Evolutionary conservation across 2,888 invertebrate species (phyloP).

Genomic region (Eupithecia insigniata): DNA sequence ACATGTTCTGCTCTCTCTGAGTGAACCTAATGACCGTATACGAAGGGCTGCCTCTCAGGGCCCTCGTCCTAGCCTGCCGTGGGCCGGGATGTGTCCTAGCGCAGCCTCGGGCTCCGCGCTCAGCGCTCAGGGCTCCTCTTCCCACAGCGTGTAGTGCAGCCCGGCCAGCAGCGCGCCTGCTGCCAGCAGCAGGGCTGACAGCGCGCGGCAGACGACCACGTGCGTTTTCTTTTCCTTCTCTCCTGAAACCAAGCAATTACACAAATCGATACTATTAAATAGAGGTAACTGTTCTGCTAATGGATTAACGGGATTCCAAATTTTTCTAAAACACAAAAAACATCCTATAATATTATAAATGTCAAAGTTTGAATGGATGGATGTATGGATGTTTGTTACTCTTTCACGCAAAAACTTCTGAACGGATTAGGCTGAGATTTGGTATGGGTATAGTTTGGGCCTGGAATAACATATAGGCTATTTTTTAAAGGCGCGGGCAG

Average conservation of each 20-base stretch:
- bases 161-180: slow-evolving; percentile 51
- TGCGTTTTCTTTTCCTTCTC: slow-evolving; percentile 61
- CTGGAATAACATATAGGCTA: too few relatives aligned
- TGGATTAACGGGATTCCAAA: neutral
- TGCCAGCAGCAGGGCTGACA: slow-evolving; percentile 57
- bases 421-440: too few relatives aligned
- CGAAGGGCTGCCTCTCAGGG: neutral
- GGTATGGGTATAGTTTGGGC: too few relatives aligned
- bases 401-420: too few relatives aligned
- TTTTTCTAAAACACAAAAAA: too few relatives aligned
- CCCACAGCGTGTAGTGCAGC: slow-evolving; percentile 51
- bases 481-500: too few relatives aligned
- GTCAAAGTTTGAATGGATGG: too few relatives aligned
- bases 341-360: too few relatives aligned
- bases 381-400: too few relatives aligned
- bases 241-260: slow-evolving; percentile 55
- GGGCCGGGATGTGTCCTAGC: neutral
- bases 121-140: slow-evolving; percentile 53
- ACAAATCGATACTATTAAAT: neutral
- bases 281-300: neutral
- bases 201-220: slow-evolving; percentile 55
- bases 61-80: too few relatives aligned
- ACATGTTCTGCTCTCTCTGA: neutral
- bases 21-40: neutral
- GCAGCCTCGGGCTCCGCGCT: neutral